Conservation (phyloP, 2,113 vertebrate species). For the Corythaeola cristata region DNA sequence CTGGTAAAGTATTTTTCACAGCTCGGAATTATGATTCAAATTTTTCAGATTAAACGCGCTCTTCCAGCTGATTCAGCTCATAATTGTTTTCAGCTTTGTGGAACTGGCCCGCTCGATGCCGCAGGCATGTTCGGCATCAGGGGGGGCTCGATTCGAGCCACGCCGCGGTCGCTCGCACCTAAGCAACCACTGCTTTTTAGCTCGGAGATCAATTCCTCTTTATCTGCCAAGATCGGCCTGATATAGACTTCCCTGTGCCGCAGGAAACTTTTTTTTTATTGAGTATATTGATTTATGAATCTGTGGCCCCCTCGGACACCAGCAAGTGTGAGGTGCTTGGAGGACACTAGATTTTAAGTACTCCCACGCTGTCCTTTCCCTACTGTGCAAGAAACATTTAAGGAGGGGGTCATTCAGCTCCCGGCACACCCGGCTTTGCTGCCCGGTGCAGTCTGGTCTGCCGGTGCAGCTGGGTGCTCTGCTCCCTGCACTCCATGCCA, state of each 20-base stretch:
- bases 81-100: constrained; percentile 15
- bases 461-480: background rate
- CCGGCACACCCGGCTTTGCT: rapidly evolving
- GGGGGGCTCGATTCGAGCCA: background rate
- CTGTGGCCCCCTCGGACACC: background rate
- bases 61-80: constrained; percentile 56
- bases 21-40: constrained; percentile 64
- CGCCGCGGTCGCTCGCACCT: background rate
- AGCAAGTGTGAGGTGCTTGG: background rate
- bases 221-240: background rate
- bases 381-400: rapidly evolving
- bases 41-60: background rate
- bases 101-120: background rate
- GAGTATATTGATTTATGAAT: background rate
- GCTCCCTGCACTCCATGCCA: background rate
- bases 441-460: background rate
- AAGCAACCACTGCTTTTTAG: background rate
- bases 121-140: background rate
- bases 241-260: background rate
- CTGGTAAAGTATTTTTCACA: constrained; percentile 39
- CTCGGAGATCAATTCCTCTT: background rate
- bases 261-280: background rate
- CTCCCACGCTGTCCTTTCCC: background rate
- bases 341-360: background rate
- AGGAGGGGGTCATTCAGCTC: background rate